Base-by-base conservation (phyloP, 2,888 invertebrate species). In the Rhagonycha lutea region DNA sequence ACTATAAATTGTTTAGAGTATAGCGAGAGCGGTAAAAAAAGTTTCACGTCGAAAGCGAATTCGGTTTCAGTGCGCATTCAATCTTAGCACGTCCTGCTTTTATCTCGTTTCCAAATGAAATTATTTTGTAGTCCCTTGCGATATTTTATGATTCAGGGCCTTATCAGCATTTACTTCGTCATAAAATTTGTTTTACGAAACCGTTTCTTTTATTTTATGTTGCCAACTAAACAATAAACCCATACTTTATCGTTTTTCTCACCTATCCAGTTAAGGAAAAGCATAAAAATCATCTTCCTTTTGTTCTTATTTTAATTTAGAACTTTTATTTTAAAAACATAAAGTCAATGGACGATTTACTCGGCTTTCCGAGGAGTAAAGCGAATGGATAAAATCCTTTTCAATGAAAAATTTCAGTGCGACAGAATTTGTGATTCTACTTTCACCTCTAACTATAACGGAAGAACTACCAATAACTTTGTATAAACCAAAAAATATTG, bases 1-100 rank as follows among this genome's bases (percentile, higher is more conserved):
- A 81, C 85, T 82, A 85, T 86, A 86, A 86, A 86, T 86, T 86
- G 86, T 86, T 85, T 85, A 81, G 85, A 83, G 84, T 84, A 83
- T 82, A 83, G 83, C 80, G 81, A 79, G 69, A 70, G 71, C 74
- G 78, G 80, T 78, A 79, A 83, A 83, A 83, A 83, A 81, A 81
- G 76, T 80, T 81, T 79, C 81, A 81, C 81, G 80, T 81, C 77
- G 78, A 75, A 74, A 76, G 78, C 71, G 80, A 80, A 81, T 82
- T 81, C 81, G 80, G 78, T 78, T 76, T 75, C 79, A 75, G 76
- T 72, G 76, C 75, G 78, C 79, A 80, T 81, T 82, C 81, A 81
- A 82, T 83, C 82, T 81, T 81, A 78, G 79, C 82, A 80, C 82
- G 82, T 79, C 61, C 80, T 74, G 79, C 79, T 81, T 81, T 81